Conservation (phyloP, 2,888 invertebrate species). For the Stegophylla sp. region DNA sequence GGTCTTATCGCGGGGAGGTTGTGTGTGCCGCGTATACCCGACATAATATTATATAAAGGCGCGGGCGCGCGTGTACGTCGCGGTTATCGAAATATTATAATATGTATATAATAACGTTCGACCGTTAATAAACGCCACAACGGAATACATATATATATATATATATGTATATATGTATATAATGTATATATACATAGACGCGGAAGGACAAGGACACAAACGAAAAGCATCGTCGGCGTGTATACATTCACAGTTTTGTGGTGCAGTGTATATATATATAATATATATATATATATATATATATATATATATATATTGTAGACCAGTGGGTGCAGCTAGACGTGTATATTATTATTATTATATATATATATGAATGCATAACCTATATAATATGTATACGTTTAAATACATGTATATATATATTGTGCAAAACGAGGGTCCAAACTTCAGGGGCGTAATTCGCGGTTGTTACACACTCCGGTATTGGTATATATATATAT, state of each 20-base stretch:
- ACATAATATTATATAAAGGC: conserved; percentile 19
- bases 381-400: neutral
- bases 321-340: conserved; percentile 25
- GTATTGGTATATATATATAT: conserved; percentile 22
- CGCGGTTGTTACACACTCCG: conserved; percentile 52
- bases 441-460: conserved; percentile 49
- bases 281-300: too few species aligned
- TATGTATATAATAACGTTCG: conserved; percentile 58
- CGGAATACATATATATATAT: conserved; percentile 22
- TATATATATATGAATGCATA: conserved; percentile 20
- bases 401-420: neutral
- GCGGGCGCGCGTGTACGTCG: neutral
- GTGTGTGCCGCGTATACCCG: too few species aligned
- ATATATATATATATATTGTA: neutral
- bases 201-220: conserved; percentile 30
- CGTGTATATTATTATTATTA: conserved; percentile 54
- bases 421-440: conserved; percentile 25
- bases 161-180: neutral
- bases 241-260: neutral
- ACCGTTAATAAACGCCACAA: conserved; percentile 57
- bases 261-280: conserved; percentile 2
- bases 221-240: conserved; percentile 46
- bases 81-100: conserved; percentile 55
- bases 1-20: conserved; percentile 21
- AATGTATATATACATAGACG: neutral